Conservation (phyloP, 2,888 invertebrate species). For the Argynnis bischoffii region DNA sequence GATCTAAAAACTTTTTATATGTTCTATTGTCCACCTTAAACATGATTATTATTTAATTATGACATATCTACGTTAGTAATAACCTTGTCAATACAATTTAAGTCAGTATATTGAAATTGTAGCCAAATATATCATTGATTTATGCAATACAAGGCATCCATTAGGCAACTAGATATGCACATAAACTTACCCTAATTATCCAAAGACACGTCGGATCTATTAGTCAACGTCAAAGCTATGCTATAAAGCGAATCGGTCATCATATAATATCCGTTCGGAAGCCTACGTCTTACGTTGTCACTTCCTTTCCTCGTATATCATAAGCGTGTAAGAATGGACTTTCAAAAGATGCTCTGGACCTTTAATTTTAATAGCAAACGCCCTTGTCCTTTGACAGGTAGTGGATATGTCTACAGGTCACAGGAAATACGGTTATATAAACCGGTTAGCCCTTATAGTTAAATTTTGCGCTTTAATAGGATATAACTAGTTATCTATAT, state of each 20-base stretch:
- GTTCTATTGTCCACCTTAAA: no score
- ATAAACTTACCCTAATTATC: slow-evolving; percentile 39
- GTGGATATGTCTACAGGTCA: no score
- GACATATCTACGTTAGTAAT: background rate
- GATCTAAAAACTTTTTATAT: no score
- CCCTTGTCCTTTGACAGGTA: no score
- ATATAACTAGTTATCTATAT: no score
- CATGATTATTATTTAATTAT: no score
- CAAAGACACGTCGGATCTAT: slow-evolving; percentile 40
- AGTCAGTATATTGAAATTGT: slow-evolving; percentile 19
- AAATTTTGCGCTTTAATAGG: no score
- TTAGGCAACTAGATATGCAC: slow-evolving; percentile 29
- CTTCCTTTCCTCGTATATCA: slow-evolving; percentile 26
- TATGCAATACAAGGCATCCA: slow-evolving; percentile 26
- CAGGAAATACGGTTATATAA: no score
- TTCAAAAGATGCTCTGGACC: background rate
- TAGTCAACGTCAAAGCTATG: slow-evolving; percentile 39
- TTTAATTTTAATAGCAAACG: background rate
- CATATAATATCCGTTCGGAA: slow-evolving; percentile 41
- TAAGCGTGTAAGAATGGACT: slow-evolving; percentile 2
- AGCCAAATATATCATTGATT: slow-evolving; percentile 28
- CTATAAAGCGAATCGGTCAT: slow-evolving; percentile 38
- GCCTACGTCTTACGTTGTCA: slow-evolving; percentile 36
- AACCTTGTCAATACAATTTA: slow-evolving; percentile 4
- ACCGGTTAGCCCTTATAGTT: no score